A percentile compares a stretch with the other conserved stretches of the same genome.
phyloP scores from a whole-genome alignment of 2,797 vertebrate species.

The Hirundo rustica region DNA sequence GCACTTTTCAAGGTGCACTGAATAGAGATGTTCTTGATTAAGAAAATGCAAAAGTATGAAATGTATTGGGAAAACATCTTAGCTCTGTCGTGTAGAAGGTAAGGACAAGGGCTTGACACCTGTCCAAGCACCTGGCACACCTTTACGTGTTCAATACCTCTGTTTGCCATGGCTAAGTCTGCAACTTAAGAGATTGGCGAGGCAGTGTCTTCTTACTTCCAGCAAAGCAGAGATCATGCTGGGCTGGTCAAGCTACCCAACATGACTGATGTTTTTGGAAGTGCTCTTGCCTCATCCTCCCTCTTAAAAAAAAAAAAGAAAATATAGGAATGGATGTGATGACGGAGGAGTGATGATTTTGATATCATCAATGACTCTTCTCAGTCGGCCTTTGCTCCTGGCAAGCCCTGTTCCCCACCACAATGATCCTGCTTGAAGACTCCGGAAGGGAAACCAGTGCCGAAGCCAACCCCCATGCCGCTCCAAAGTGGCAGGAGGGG shows the following conservation, averaged over 20 bases:
- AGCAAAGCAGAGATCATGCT: neutral
- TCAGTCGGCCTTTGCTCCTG: neutral
- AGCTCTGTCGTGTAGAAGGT: neutral
- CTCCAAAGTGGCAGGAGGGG: neutral
- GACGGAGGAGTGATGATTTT: neutral
- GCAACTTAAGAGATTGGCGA: neutral
- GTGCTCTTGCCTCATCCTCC: accelerated
- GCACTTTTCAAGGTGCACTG: neutral
- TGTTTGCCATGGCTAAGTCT: neutral
- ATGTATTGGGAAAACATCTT: neutral
- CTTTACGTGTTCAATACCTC: neutral
- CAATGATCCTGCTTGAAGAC: neutral
- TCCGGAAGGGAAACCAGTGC: accelerated
- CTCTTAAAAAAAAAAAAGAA: neutral
- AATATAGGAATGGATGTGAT: neutral
- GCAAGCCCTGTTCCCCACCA: neutral
- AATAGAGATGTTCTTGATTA: neutral
- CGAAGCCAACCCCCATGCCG: accelerated
- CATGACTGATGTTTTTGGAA: neutral
- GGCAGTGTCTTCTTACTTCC: neutral
- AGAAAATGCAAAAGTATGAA: neutral
- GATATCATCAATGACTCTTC: neutral
- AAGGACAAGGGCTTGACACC: neutral
- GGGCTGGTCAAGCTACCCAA: neutral
- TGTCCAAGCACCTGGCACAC: neutral